These are phyloP conservation scores for Zosterops borbonicus DNA, from an alignment of 2,113 vertebrate species.

Conservation along the genomic window DNA sequence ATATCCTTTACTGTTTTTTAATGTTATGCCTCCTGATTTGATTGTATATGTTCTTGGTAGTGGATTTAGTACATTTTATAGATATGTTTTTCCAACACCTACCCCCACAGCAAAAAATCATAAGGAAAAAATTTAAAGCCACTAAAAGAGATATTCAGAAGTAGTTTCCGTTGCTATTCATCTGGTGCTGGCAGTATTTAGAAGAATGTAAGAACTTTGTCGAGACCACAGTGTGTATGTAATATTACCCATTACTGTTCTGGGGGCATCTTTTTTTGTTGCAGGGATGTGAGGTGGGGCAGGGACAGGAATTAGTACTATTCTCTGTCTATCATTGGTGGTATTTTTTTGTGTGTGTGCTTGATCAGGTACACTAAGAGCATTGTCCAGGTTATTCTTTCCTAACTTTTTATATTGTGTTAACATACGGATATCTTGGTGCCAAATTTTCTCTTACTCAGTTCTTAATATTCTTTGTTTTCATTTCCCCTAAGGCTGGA, in stretches of 20 bases:
- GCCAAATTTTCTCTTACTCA: neutral
- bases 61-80: neutral
- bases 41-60: neutral
- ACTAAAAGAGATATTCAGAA: neutral
- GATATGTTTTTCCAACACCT: neutral
- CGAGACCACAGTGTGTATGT: neutral
- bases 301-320: neutral
- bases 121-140: neutral
- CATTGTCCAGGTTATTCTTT: neutral
- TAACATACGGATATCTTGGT: neutral
- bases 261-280: too few relatives aligned
- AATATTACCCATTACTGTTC: neutral
- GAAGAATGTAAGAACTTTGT: neutral
- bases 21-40: neutral
- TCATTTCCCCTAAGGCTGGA: neutral
- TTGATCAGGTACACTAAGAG: neutral
- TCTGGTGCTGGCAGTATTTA: neutral
- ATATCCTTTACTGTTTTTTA: neutral
- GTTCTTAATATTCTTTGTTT: neutral
- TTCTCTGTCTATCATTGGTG: neutral
- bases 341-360: neutral
- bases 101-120: neutral
- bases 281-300: accelerated
- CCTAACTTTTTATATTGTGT: neutral
- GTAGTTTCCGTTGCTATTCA: neutral